A percentile compares a stretch with the other conserved stretches of the same genome.
These are phyloP conservation scores for Silvanus unidentatus DNA, from an alignment of 2,888 invertebrate genomes.

Conservation along the genomic window DNA sequence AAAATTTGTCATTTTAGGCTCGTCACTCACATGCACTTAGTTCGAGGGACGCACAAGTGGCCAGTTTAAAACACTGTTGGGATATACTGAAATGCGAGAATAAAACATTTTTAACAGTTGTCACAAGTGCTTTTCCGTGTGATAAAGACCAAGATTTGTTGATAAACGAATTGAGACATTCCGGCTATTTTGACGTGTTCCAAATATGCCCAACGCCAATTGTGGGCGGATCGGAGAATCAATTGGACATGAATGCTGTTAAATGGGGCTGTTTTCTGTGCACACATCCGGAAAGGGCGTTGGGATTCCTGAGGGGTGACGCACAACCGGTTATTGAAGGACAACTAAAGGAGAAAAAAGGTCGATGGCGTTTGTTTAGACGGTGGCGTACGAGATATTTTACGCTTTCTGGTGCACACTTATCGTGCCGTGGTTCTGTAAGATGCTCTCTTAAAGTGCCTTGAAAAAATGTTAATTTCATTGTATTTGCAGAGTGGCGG, in stretches of 20 bases:
- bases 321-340: constrained; percentile 86
- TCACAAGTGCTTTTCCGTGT: constrained; percentile 90
- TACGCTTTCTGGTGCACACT: constrained; percentile 85
- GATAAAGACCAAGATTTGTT: constrained; percentile 84
- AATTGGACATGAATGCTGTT: constrained; percentile 50
- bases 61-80: constrained; percentile 87
- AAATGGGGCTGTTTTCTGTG: constrained; percentile 92
- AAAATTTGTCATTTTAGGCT: constrained; percentile 46
- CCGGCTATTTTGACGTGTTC: constrained; percentile 90
- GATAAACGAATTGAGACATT: constrained; percentile 76
- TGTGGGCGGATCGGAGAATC: constrained; percentile 35
- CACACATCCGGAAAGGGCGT: constrained; percentile 85
- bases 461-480: too few species aligned
- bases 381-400: constrained; percentile 93
- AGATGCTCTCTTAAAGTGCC: constrained; percentile 37
- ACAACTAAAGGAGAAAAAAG: constrained; percentile 86
- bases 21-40: constrained; percentile 64
- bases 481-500: constrained; percentile 63
- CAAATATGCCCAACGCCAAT: constrained; percentile 61
- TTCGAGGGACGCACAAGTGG: constrained; percentile 74
- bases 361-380: constrained; percentile 84
- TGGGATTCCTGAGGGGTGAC: constrained; percentile 73
- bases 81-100: constrained; percentile 89
- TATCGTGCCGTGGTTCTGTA: constrained; percentile 80
- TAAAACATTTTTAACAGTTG: constrained; percentile 81